These are phyloP conservation scores for Athalia rosae DNA, from an alignment of 2,888 invertebrate species.

Conservation along the genomic window DNA sequence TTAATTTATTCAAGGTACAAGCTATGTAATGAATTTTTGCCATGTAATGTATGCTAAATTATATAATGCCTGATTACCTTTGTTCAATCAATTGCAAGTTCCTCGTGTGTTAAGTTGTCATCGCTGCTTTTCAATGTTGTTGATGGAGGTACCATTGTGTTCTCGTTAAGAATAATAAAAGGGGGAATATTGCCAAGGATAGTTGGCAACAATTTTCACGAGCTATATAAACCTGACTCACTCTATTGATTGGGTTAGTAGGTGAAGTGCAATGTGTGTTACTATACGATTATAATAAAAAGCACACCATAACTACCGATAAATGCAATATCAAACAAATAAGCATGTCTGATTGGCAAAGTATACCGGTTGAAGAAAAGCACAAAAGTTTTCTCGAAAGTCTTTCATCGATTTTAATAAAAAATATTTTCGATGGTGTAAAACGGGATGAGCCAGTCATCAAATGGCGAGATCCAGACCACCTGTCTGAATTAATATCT, in stretches of 20 bases:
- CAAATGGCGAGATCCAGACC: slow-evolving; percentile 75
- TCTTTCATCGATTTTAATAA: slow-evolving; percentile 71
- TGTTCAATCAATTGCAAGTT: not conserved
- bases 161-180: slow-evolving; percentile 53
- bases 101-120: slow-evolving; percentile 6
- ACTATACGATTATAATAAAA: too few species aligned
- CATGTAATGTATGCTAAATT: not conserved
- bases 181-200: slow-evolving; percentile 28
- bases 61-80: slow-evolving; percentile 8
- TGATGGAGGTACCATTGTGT: slow-evolving; percentile 47
- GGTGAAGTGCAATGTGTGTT: not conserved
- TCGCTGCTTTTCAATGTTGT: not conserved
- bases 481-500: slow-evolving; percentile 72
- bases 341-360: slow-evolving; percentile 52
- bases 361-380: slow-evolving; percentile 65
- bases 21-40: too few species aligned
- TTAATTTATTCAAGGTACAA: too few species aligned
- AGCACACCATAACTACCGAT: too few species aligned
- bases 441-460: slow-evolving; percentile 73
- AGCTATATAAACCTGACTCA: not conserved
- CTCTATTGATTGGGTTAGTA: not conserved
- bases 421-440: slow-evolving; percentile 71
- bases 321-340: not conserved
- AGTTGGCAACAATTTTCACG: not conserved
- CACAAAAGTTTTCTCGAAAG: slow-evolving; percentile 72